Evolutionary conservation across 1,140 invertebrate species (phyloP), one percentile per base, ranked within the genome.

Genomic region (Spodoptera litura): DNA sequence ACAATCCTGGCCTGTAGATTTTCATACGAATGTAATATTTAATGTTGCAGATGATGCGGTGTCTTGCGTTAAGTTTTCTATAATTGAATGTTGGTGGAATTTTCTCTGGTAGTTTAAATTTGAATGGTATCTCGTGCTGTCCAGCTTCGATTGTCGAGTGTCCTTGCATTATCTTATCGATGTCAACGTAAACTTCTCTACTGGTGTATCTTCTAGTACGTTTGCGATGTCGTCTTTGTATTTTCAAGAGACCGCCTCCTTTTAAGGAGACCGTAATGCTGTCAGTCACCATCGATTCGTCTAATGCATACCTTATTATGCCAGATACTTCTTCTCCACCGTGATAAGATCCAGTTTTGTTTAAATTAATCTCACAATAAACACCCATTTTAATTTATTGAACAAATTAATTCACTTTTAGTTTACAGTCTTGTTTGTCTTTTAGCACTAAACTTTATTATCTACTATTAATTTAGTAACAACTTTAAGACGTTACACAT

Each of bases 211-310:
- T 20, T 15, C 49, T 56, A n/a, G 27, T 35, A 51, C 55, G 59
- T 15, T 79, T 64, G 49, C 62, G 79, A 8, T 44, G 25, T 78
- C 64, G n/a, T 44, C 72, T 58, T 78, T 20, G 62, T 62, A 84
- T n/a, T 25, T 62, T 77, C 2, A 88, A 70, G 59, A n/a, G 10
- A 53, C 86, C 87, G 9, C 35, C 76, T 0, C 87, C 87, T 81
- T 87, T 86, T 10, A 88, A n/a, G 1, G 86, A 87, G 0, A 85
- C 70, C 13, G 76, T 80, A n/a, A 87, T 84, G 55, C 80, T 81
- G 1, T 81, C 80, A 27, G 84, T 78, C n/a, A 68, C 79, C n/a
- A 75, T 86, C 20, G 71, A 78, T 72, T 79, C 75, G 10, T 83
- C 74, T 2, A 86, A 68, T 11, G 72, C 68, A 74, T 88, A 88